Evolutionary conservation across 2,797 vertebrate genomes (phyloP).

Genomic region (Clamator glandarius): DNA sequence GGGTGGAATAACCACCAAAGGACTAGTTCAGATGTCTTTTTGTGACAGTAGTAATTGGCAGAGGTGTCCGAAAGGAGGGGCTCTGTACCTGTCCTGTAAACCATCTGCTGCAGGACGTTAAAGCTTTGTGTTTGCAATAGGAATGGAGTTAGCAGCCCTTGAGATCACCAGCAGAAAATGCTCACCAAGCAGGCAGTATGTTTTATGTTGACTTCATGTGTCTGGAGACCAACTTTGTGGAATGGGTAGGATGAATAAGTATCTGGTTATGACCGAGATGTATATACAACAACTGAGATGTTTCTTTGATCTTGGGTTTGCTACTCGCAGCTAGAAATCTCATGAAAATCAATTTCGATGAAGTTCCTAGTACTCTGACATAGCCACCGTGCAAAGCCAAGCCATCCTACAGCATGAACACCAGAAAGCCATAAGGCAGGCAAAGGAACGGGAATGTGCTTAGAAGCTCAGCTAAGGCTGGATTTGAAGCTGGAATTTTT

Average conservation of each 20-base stretch:
- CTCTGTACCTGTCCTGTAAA: neutral
- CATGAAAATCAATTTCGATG: neutral
- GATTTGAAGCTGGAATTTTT: neutral
- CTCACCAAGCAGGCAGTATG: fast-evolving
- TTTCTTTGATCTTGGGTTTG: neutral
- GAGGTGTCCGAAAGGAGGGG: neutral
- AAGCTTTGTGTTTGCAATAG: neutral
- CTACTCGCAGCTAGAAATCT: neutral
- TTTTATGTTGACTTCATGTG: neutral
- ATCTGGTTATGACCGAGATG: neutral
- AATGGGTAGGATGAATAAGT: neutral
- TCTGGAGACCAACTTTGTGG: neutral
- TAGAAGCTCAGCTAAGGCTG: neutral
- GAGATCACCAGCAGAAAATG: neutral
- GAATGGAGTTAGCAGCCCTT: neutral
- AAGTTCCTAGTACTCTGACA: neutral
- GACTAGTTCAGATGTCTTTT: neutral
- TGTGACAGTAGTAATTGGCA: neutral
- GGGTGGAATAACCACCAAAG: neutral
- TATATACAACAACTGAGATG: neutral
- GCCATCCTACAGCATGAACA: neutral
- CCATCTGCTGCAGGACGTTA: neutral
- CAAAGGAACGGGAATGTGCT: neutral
- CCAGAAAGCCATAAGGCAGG: neutral
- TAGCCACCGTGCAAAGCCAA: neutral